Base-by-base conservation (phyloP, 2,888 invertebrate species). In the Rosalia funebris region DNA sequence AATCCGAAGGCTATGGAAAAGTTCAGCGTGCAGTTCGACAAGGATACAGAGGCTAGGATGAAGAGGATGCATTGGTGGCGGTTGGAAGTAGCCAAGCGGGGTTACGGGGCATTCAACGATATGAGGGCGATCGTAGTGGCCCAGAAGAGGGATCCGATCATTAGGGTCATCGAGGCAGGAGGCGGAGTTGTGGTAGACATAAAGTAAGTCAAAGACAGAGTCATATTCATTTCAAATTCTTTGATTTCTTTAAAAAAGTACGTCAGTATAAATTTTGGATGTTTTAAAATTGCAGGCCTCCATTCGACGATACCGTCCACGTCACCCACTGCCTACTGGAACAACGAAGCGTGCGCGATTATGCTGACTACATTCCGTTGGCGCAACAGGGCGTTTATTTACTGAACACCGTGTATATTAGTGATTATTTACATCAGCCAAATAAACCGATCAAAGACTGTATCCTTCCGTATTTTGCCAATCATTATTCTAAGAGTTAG, bases 241-340 rank as follows among this genome's bases (percentile, higher is more conserved):
- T n/a, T n/a, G n/a, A n/a, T n/a, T n/a, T n/a, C n/a, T n/a, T n/a
- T n/a, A n/a, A n/a, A n/a, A n/a, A n/a, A n/a, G n/a, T n/a, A n/a
- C n/a, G n/a, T n/a, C n/a, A n/a, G n/a, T n/a, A n/a, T n/a, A n/a
- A n/a, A n/a, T n/a, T n/a, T n/a, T n/a, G n/a, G n/a, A n/a, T n/a
- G n/a, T n/a, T n/a, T n/a, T n/a, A n/a, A n/a, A n/a, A 15, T 61
- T 60, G 12, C 81, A 86, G 86, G 14, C 85, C 88, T 0, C 88
- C 88, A 0, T 88, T 85, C 79, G 82, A 81, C 5, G 79, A 84
- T 50, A 67, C 77, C 2, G 81, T 86, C 0, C 83, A 83, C 69
- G 86, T 89, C 9, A 90, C 89, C 0, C 91, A 91, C 64, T 92
- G 91, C 72, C 87, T 93, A 65, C 83, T 91, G 14, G 92, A 92